Base-by-base conservation (phyloP, 1,140 invertebrate genomes). In the Laodelphax striatellus region DNA sequence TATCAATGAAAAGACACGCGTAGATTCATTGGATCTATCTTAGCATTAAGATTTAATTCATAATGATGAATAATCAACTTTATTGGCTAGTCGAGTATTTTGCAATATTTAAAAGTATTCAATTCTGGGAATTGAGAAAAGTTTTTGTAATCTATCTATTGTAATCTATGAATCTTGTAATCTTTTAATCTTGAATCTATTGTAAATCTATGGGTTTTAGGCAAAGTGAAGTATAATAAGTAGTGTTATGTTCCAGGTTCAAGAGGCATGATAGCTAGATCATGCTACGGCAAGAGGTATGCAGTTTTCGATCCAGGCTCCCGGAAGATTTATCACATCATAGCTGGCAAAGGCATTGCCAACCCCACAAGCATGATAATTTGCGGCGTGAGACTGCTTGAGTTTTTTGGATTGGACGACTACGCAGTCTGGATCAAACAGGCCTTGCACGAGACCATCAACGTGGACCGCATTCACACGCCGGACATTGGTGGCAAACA, bases 401-500 rank as follows among this genome's bases (percentile, higher is more conserved):
- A 46, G 11, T 13, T 42, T 22, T 16, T 62, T 8, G 56, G 52
- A 22, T 28, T 21, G 14, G 34, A 34, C 22, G 44, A 55, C 43
- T 22, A 42, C 17, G 54, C 62, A 1, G 43, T 52, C 9, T 16
- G 28, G 19, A 44, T 60, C 17, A 19, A 43, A 41, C 16, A 57
- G 16, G 53, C 62, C 6, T 16, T 62, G 14, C 14, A 44, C 13
- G 56, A 61, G 9, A 58, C 56, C 24, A 43, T 64, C 17, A 8
- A 50, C 11, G 22, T 28, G 10, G 58, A 57, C 19, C 34, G 46
- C 11, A 21, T 64, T 9, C 17, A 46, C 8, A 53, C 62, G 4
- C 46, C 21, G 13, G 59, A 61, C 21, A 16, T 64, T 1, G 62
- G 62, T 13, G 62, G 62, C 16, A 58, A n/a, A 3, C 58, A 59